Base-by-base conservation (phyloP, 2,113 vertebrate genomes). In the Lasiurus cinereus region DNA sequence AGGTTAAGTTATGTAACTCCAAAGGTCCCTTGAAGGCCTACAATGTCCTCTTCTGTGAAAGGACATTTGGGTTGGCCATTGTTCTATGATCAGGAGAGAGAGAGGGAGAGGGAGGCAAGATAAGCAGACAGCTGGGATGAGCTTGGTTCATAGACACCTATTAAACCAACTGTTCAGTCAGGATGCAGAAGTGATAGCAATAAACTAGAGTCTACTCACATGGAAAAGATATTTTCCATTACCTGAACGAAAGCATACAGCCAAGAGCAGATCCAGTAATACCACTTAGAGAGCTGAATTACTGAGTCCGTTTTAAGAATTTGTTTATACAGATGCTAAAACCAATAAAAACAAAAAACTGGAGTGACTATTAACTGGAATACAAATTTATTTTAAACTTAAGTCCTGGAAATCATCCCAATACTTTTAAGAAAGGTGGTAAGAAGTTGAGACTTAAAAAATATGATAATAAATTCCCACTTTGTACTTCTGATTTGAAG, bases 321-420 rank as follows among this genome's bases (percentile, higher is more conserved):
- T 48, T 39, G 43, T 82, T 27, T 46, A 66, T n/a, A 27, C 3
- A 83, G 62, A 90, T 39, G 24, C 22, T 83, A 67, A 90, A 54
- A n/a, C 50, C 24, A 72, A 36, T 16, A 59, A 52, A 82, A 70
- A 29, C 18, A 69, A 77, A 67, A 84, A 66, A 50, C 8, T 27
- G 24, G n/a, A 24, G 16, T 22, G 15, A 86, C 31, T 74, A 46
- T 31, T 76, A 33, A 70, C 16, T 77, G 39, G 29, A 91, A 50
- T 27, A 54, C 36, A 5, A 69, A 82, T 92, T 21, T 77, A 39
- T 86, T 95, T 90, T 82, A 95, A 67, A 74, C 39, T n/a, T 7
- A 52, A 59, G 33, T 62, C 80, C 50, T 70, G 9, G 56, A 91
- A 91, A 84, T 50, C 83, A 88, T 3, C 10, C n/a, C 8, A 27